These are phyloP conservation scores for Baronia brevicornis DNA, from an alignment of 2,888 invertebrate genomes.

Conservation along the genomic window DNA sequence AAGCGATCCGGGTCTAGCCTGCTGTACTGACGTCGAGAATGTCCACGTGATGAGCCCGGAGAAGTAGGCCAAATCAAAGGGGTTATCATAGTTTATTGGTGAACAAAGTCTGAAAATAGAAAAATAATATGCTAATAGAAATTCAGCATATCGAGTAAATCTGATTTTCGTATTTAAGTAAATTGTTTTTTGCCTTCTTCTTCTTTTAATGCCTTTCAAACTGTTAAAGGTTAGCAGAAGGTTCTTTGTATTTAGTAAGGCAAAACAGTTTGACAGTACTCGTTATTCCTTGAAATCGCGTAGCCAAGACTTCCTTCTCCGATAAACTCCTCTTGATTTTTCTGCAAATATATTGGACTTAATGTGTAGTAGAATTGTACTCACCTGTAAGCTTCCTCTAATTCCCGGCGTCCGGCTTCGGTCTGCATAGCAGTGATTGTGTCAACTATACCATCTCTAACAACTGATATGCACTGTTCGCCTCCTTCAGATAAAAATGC, in stretches of 20 bases:
- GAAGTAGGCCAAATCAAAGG: slow-evolving; percentile 51
- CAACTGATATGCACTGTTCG: slow-evolving; percentile 43
- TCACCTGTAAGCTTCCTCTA: slow-evolving; percentile 46
- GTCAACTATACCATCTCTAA: slow-evolving; percentile 49
- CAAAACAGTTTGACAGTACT: no score
- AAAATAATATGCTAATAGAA: not conserved
- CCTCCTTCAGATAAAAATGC: slow-evolving; percentile 61
- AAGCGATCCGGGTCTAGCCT: slow-evolving; percentile 46
- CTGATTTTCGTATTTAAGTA: no score
- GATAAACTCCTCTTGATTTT: no score
- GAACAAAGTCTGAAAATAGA: slow-evolving; percentile 42
- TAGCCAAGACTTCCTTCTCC: no score
- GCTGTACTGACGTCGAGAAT: slow-evolving; percentile 50
- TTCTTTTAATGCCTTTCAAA: no score
- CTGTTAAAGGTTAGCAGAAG: no score
- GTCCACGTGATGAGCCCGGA: slow-evolving; percentile 56
- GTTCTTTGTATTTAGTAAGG: no score
- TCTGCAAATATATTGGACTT: no score
- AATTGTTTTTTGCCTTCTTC: not conserved
- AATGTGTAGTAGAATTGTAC: slow-evolving; percentile 4
- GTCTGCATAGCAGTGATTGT: slow-evolving; percentile 46
- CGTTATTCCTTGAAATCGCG: no score
- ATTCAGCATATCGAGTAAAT: no score
- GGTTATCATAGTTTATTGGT: slow-evolving; percentile 44
- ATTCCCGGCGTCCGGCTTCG: slow-evolving; percentile 36